Evolutionary conservation across 2,797 vertebrate genomes (phyloP).

Genomic region (Zalophus californianus): DNA sequence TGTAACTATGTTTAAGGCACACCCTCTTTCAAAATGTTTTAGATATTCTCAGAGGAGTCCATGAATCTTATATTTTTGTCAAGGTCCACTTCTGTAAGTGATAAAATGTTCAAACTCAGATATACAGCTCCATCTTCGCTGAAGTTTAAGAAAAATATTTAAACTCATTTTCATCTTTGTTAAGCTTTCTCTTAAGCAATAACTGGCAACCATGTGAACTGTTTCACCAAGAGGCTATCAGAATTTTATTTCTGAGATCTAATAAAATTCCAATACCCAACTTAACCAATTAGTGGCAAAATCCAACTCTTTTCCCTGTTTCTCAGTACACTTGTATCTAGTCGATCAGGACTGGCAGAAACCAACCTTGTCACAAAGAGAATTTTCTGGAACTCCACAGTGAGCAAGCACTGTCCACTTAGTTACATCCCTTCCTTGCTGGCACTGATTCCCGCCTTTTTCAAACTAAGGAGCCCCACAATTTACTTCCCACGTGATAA

Average conservation of each 20-base stretch:
- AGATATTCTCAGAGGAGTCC: conserved; percentile 25
- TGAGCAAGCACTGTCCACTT: neutral
- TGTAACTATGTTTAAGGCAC: conserved; percentile 3
- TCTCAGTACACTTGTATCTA: neutral
- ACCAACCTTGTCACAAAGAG: neutral
- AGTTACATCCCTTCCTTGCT: neutral
- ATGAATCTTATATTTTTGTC: conserved; percentile 17
- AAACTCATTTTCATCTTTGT: conserved; percentile 58
- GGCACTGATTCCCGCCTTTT: neutral
- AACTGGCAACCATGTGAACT: conserved; percentile 39
- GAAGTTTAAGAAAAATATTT: conserved; percentile 60
- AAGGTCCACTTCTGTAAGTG: conserved; percentile 32
- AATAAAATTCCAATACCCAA: conserved; percentile 52
- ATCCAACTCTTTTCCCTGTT: neutral
- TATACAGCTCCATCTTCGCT: neutral
- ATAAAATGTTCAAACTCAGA: conserved; percentile 65
- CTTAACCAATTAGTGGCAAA: conserved; percentile 51
- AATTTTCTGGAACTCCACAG: neutral
- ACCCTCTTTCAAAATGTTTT: neutral
- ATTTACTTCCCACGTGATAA: neutral
- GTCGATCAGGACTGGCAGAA: neutral
- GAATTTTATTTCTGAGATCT: conserved; percentile 30
- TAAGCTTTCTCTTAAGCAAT: conserved; percentile 65
- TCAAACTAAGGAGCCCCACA: neutral
- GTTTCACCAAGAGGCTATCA: conserved; percentile 21